Conservation (phyloP, 2,113 vertebrate species). For the Percina caprodes region DNA sequence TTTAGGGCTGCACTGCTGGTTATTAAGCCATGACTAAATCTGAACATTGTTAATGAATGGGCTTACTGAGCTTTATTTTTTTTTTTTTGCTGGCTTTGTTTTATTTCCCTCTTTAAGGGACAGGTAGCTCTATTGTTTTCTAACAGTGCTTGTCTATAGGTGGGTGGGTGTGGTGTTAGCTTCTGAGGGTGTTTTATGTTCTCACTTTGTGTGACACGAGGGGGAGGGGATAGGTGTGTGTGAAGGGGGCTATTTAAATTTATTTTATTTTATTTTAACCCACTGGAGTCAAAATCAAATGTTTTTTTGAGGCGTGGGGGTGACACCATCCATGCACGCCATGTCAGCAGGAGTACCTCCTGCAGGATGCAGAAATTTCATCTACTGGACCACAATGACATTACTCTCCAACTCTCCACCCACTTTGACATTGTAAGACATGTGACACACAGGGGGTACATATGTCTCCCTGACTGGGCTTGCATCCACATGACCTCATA, state of each 20-base stretch:
- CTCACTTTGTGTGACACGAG: conserved; percentile 17
- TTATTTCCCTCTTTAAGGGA: conserved; percentile 47
- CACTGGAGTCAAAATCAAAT: neutral
- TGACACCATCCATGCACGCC: neutral
- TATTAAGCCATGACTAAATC: conserved; percentile 63
- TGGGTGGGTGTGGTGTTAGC: conserved; percentile 26
- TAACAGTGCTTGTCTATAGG: neutral
- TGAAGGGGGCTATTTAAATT: neutral
- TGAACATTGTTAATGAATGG: conserved; percentile 70
- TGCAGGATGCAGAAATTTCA: conserved; percentile 52
- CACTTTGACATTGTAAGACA: conserved; percentile 37
- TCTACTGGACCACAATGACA: conserved; percentile 55
- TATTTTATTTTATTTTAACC: too few species aligned
- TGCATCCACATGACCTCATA: conserved; percentile 23
- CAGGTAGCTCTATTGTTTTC: conserved; percentile 32
- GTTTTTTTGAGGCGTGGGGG: neutral
- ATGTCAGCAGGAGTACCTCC: conserved; percentile 39
- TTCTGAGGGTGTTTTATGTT: neutral
- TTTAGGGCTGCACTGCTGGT: conserved; percentile 61
- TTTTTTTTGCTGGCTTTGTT: conserved; percentile 39
- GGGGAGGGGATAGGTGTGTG: neutral
- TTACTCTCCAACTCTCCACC: conserved; percentile 52
- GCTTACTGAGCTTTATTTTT: conserved; percentile 35
- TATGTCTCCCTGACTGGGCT: conserved; percentile 14
- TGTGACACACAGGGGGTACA: conserved; percentile 16